Base-by-base conservation (phyloP, 2,797 vertebrate species). In the Rousettus madagascariensis region DNA sequence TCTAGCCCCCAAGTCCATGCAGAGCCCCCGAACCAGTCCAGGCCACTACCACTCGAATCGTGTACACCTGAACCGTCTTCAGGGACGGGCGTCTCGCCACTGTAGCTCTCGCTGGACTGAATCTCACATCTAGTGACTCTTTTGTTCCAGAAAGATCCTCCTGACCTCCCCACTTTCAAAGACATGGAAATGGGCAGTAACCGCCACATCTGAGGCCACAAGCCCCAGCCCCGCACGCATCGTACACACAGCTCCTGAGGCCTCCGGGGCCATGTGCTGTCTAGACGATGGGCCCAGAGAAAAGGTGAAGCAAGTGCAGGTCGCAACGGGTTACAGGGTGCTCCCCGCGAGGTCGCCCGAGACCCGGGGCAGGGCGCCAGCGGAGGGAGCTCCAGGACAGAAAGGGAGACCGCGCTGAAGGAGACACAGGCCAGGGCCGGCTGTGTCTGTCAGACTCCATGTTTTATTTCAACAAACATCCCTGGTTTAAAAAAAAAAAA, bases 391-490 rank as follows among this genome's bases (percentile, higher is more conserved):
- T 26, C 66, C 68, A 28, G 22, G 46, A 80, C 16, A 7, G 41
- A 57, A 57, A 69, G 20, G 49, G 69, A 79, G 51, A 55, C 38
- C 55, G 77, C 16, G 55, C 33, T 10, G 38, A 41, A 69, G 49
- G 41, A 63, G 0, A 85, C 51, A 83, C 65, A 65, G 72, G 55
- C 28, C 19, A 41, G 75, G 57, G 49, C 49, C 49, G 79, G 30
- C 55, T 63, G 41, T 2, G 0, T 91, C 85, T 94, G 78, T 96
- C 96, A 92, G 96, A 96, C 96, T 92, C 92, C 92, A 96, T 91
- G 83, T 96, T 97, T 98, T 98, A 98, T 98, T 97, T 98, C 78
- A 98, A 97, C 92, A 97, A 93, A 97, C 94, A 97, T 94, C 95
- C 96, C 92, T 95, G 96, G 84, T 96, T 97, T 86, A 2, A 92